phyloP scores from a whole-genome alignment of 2,888 invertebrate species.

The Thecocarcelia acutangulata region DNA sequence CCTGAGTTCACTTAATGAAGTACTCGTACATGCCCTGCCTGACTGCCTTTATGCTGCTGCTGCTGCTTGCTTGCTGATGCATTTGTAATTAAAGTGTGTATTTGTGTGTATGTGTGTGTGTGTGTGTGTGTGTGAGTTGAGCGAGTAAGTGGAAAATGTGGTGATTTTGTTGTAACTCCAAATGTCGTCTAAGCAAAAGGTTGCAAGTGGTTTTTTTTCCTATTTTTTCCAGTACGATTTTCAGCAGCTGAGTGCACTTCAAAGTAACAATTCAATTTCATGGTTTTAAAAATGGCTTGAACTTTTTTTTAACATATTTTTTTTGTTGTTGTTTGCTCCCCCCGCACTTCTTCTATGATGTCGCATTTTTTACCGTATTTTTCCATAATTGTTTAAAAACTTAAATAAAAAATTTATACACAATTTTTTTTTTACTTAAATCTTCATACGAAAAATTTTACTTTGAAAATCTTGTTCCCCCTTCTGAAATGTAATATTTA shows the following conservation, averaged over 20 bases:
- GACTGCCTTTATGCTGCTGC: background rate
- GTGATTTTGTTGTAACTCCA: conserved; percentile 18
- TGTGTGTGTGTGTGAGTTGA: background rate
- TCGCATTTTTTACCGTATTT: conserved; percentile 2
- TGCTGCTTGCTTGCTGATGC: conserved; percentile 42
- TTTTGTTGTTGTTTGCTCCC: background rate
- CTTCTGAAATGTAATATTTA: conserved; percentile 3
- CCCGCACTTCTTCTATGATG: conserved; percentile 5
- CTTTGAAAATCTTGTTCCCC: conserved; percentile 6
- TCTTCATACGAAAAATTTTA: conserved; percentile 2
- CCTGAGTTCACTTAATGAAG: conserved; percentile 64
- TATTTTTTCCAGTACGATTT: conserved; percentile 40
- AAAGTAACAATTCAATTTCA: conserved; percentile 70
- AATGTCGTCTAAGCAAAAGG: conserved; percentile 41
- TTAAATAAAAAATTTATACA: conserved; percentile 1
- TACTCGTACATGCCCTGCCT: background rate
- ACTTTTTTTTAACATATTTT: background rate
- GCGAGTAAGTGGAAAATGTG: conserved; percentile 16
- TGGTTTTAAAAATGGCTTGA: conserved; percentile 55
- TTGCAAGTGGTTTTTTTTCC: conserved; percentile 11
- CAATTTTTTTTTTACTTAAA: conserved; percentile 4
- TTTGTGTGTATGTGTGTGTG: conserved; percentile 1
- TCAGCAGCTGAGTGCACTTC: conserved; percentile 67
- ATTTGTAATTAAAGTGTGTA: conserved; percentile 60
- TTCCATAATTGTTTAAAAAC: conserved; percentile 28